Base-by-base conservation (phyloP, 1,140 invertebrate genomes). In the Drosophila melanica region DNA sequence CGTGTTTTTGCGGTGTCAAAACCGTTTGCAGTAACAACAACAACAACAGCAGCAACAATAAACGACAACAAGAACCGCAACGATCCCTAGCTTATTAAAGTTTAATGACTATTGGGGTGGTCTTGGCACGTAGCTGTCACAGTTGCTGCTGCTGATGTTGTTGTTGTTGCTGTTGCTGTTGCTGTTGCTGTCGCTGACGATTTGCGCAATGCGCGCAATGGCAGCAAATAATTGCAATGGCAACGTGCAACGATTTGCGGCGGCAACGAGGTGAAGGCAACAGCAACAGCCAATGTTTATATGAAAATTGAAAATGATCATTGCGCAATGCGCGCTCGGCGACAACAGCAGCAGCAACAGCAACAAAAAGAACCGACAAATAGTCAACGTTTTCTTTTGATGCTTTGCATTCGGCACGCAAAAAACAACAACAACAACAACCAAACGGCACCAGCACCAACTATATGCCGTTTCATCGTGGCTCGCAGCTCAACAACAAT, bases 221-320 rank as follows among this genome's bases (percentile, higher is more conserved):
- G 60, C 65, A 74, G 69, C 81, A 70, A 75, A 87, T 87, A 86
- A 86, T 86, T 86, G 82, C 82, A 77, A 68, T 48, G 65, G 84
- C 82, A 82, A 87, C 79, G 81, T 86, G 81, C 81, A 86, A 81
- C 82, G 79, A 87, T 87, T 87, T 87, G 84, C 79, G 84, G 82
- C 79, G 76, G 79, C 82, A 87, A 87, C 79, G 82, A 89, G 82
- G 82, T 87, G 82, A 87, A 87, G 82, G 82, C 84, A 81, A 78
- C 69, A 77, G 67, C 44, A 37, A 37, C 62, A 27, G 16, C 59
- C 39, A 84, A 78, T 86, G 60, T 87, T 82, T 86, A 87, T 86
- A 86, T 86, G 82, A 86, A 86, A 86, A 86, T 86, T 86, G 79
- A 86, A 87, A 87, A 87, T 87, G 82, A 82, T 86, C 81, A 87